A percentile compares a stretch with the other conserved stretches of the same genome.
phyloP scores from a whole-genome alignment of 64 coral and sea anemone genomes.

The Montipora foliosa region DNA sequence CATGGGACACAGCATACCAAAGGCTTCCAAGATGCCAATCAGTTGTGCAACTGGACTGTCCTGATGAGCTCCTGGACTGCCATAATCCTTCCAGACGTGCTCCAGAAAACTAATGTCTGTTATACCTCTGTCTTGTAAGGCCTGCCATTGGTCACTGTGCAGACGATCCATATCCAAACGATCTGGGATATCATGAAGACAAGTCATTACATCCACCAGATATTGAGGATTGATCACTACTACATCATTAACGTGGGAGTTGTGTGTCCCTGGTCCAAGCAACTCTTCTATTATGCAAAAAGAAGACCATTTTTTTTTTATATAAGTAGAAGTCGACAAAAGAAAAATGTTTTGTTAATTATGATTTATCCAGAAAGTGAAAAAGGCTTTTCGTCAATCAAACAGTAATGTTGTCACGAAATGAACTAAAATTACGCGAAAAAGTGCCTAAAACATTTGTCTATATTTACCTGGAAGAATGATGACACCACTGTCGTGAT shows the following conservation, averaged over 20 bases:
- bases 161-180: constrained; percentile 40
- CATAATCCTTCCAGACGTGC: constrained; percentile 47
- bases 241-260: constrained; percentile 31
- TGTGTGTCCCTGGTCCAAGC: constrained; percentile 28
- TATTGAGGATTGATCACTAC: constrained; percentile 78
- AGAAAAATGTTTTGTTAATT: too few relatives aligned
- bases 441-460: too few relatives aligned
- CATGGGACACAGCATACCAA: constrained; percentile 25
- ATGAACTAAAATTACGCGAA: too few relatives aligned
- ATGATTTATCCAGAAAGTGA: too few relatives aligned
- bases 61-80: background rate
- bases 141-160: constrained; percentile 45
- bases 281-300: constrained; percentile 39
- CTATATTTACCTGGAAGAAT: constrained; percentile 57
- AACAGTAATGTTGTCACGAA: too few relatives aligned
- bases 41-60: background rate
- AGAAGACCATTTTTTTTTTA: background rate
- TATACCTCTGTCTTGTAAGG: constrained; percentile 32
- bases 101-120: constrained; percentile 14
- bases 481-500: constrained; percentile 83
- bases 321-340: too few relatives aligned
- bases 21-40: constrained; percentile 31
- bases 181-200: constrained; percentile 68
- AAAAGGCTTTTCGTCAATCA: too few relatives aligned
- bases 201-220: constrained; percentile 82